Base-by-base conservation (phyloP, 2,888 invertebrate genomes). In the Arctia plantaginis region DNA sequence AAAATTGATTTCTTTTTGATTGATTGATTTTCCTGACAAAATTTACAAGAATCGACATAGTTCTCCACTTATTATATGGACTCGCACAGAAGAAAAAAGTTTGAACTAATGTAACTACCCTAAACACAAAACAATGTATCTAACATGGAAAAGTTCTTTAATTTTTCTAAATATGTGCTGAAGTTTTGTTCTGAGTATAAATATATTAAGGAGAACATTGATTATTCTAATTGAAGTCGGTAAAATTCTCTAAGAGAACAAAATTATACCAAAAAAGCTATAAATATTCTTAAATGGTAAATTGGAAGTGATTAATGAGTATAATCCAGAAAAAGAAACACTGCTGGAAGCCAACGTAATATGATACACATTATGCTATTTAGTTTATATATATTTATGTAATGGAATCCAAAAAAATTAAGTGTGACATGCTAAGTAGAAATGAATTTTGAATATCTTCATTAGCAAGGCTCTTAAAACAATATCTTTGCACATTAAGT, bases 401-500 rank as follows among this genome's bases (percentile, higher is more conserved):
- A 0, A 30, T 62, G 7, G 4, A 30, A 62, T 27, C 13, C 30
- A 59, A 15, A 51, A n/a, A 59, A 59, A 30, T 55, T 27, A 15
- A 27, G 15, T 30, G 30, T 30, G 18, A 18, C 15, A 30, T 62
- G n/a, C 59, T 30, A 18, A 30, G 62, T 62, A 62, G 18, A 2
- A 62, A 62, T 62, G 30, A 18, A 27, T 62, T 62, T 59, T 30
- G 4, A 62, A 62, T 15, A 30, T 30, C 15, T 62, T 62, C 30
- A 62, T 62, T 62, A 30, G 30, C 62, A 62, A 18, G 30, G 7
- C 8, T 30, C 27, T 7, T 62, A 44, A 67, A 66, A 67, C 10
- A 35, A 79, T 78, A 75, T 73, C 72, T 72, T 83, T 71, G 33
- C 72, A 73, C 66, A 70, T 62, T 77, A 76, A 74, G 47, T 39